Percentiles rank a stretch among this genome's conserved stretches.
phyloP scores from a whole-genome alignment of 2,113 vertebrate genomes.

The Fukomys damarensis region DNA sequence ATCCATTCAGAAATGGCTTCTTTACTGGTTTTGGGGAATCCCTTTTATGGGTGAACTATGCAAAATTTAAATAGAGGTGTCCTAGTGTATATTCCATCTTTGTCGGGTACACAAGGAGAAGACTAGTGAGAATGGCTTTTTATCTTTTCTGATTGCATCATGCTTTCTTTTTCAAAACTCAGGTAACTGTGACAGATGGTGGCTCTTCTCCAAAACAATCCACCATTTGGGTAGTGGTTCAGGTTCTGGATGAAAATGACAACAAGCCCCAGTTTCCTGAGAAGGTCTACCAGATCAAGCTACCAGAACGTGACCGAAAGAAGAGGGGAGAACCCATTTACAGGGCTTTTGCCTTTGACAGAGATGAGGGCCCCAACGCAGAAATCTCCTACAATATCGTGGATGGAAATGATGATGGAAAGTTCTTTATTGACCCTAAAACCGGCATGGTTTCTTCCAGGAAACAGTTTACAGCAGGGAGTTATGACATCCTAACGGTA shows the following conservation, averaged over 20 bases:
- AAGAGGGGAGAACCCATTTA: slow-evolving; percentile 96
- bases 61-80: neutral
- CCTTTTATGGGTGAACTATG: neutral
- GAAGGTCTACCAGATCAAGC: slow-evolving; percentile 96
- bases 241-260: slow-evolving; percentile 97
- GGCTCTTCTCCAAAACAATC: slow-evolving; percentile 91
- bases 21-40: neutral
- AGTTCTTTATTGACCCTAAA: slow-evolving; percentile 98
- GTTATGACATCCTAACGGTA: slow-evolving; percentile 98
- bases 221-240: slow-evolving; percentile 94
- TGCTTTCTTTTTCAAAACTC: slow-evolving; percentile 45
- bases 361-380: slow-evolving; percentile 94
- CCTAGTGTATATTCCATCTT: neutral
- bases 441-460: slow-evolving; percentile 96
- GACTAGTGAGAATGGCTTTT: neutral
- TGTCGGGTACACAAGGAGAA: neutral
- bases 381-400: slow-evolving; percentile 96
- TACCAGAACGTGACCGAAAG: slow-evolving; percentile 95
- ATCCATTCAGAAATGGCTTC: neutral
- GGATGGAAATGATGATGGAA: slow-evolving; percentile 96
- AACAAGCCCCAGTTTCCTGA: slow-evolving; percentile 97
- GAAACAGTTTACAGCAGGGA: slow-evolving; percentile 95
- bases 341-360: slow-evolving; percentile 95
- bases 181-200: slow-evolving; percentile 96
- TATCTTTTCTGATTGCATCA: slow-evolving; percentile 10